Evolutionary conservation across 2,888 invertebrate genomes (phyloP).

Genomic region (Euplagia quadripunctaria): DNA sequence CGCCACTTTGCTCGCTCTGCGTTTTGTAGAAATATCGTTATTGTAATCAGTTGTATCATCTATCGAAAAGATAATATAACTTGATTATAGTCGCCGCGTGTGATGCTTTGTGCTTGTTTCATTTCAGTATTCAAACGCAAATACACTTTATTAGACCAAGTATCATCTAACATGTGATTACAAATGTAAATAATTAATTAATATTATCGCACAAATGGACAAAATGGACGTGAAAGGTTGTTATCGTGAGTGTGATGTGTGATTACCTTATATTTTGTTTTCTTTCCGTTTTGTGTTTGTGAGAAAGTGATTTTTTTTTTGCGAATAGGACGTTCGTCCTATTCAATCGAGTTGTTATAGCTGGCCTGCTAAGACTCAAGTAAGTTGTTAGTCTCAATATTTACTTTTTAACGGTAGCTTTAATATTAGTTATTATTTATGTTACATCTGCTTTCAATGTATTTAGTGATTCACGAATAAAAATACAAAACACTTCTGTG

Average conservation of each 20-base stretch:
- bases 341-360: conserved; percentile 12
- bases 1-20: conserved; percentile 46
- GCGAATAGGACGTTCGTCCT: conserved; percentile 37
- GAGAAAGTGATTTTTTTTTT: conserved; percentile 36
- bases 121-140: conserved; percentile 55
- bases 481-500: conserved; percentile 38
- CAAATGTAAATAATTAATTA: conserved; percentile 77
- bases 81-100: conserved; percentile 58
- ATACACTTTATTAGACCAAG: conserved; percentile 37
- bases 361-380: conserved; percentile 25
- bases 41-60: conserved; percentile 33
- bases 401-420: conserved; percentile 36
- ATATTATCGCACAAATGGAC: conserved; percentile 72
- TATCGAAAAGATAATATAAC: conserved; percentile 35
- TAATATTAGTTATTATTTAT: conserved; percentile 6
- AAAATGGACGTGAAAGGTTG: conserved; percentile 79
- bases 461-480: conserved; percentile 38
- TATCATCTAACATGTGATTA: conserved; percentile 76
- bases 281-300: conserved; percentile 40
- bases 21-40: conserved; percentile 36
- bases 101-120: conserved; percentile 59
- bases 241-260: conserved; percentile 73
- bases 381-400: conserved; percentile 45
- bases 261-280: conserved; percentile 61
- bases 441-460: conserved; percentile 45